A percentile compares a stretch with the other conserved stretches of the same genome.
These are phyloP conservation scores for Hypocryptadius cinnamomeus DNA, from an alignment of 2,113 vertebrate genomes.

Conservation along the genomic window DNA sequence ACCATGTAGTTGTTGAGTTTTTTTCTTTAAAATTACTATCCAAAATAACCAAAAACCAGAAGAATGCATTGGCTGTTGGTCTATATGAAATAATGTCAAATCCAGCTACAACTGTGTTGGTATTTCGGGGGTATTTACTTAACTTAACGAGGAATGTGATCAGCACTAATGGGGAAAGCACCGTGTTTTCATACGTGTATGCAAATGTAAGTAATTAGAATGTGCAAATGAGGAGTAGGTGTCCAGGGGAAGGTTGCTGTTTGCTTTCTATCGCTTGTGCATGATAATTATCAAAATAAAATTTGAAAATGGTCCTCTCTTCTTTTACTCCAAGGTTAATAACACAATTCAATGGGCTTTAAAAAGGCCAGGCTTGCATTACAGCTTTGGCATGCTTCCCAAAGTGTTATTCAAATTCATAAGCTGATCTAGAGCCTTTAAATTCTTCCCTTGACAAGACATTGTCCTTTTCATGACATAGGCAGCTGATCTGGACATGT, in stretches of 20 bases:
- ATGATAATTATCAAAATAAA: slow-evolving; percentile 54
- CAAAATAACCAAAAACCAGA: neutral
- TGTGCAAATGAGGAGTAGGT: slow-evolving; percentile 52
- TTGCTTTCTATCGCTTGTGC: slow-evolving; percentile 44
- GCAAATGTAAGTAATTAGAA: slow-evolving; percentile 62
- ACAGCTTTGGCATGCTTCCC: neutral
- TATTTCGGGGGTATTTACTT: slow-evolving; percentile 43
- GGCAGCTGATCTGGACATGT: neutral
- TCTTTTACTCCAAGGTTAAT: slow-evolving; percentile 49
- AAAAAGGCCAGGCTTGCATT: slow-evolving; percentile 13
- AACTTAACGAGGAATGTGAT: slow-evolving; percentile 57
- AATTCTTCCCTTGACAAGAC: neutral
- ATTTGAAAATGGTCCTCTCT: slow-evolving; percentile 17
- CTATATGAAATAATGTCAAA: neutral
- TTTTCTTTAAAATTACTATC: neutral
- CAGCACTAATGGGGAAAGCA: slow-evolving; percentile 10
- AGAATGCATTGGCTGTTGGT: neutral
- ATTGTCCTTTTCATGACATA: neutral
- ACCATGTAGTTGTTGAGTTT: neutral
- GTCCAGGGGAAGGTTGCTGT: slow-evolving; percentile 58
- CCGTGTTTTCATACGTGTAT: slow-evolving; percentile 33
- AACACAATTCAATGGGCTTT: slow-evolving; percentile 17
- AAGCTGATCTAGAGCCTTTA: neutral
- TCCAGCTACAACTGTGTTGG: neutral
- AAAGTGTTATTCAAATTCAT: neutral